phyloP scores from a whole-genome alignment of 2,797 vertebrate genomes.

The Chromis chromis region DNA sequence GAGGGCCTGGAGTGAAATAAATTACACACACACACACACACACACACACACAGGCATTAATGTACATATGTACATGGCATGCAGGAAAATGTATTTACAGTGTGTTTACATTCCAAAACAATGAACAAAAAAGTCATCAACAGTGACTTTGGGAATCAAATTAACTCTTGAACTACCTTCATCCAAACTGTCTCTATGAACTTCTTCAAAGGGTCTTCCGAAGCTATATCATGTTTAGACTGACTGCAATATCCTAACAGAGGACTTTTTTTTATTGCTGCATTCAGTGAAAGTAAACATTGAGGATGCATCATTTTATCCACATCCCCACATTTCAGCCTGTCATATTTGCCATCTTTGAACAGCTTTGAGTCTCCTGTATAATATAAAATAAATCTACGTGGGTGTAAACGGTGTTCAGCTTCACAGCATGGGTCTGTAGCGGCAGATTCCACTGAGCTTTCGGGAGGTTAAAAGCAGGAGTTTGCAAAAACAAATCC shows the following conservation, averaged over 20 bases:
- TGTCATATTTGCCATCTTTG: not conserved
- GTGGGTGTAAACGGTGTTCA: not conserved
- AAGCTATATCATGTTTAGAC: not conserved
- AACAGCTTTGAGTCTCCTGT: not conserved
- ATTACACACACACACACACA: slow-evolving; percentile 31
- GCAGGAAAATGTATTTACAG: not conserved
- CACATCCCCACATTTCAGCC: not conserved
- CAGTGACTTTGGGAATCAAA: not conserved
- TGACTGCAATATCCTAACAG: not conserved
- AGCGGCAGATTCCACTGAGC: not conserved
- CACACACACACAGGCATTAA: slow-evolving; percentile 27
- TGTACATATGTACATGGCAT: slow-evolving; percentile 19
- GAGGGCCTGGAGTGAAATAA: slow-evolving; percentile 49
- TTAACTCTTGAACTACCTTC: not conserved
- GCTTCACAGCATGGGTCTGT: not conserved
- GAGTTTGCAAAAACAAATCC: slow-evolving; percentile 16
- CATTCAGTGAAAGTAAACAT: not conserved
- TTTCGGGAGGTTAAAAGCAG: not conserved
- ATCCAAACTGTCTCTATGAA: not conserved
- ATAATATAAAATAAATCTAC: not conserved
- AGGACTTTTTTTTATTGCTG: not conserved
- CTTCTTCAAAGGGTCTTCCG: not conserved
- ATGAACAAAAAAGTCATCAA: not conserved
- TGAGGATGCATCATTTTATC: not conserved
- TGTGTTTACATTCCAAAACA: not conserved